Conservation (phyloP, 1,140 invertebrate genomes). For the Trinorchestia longiramus region DNA sequence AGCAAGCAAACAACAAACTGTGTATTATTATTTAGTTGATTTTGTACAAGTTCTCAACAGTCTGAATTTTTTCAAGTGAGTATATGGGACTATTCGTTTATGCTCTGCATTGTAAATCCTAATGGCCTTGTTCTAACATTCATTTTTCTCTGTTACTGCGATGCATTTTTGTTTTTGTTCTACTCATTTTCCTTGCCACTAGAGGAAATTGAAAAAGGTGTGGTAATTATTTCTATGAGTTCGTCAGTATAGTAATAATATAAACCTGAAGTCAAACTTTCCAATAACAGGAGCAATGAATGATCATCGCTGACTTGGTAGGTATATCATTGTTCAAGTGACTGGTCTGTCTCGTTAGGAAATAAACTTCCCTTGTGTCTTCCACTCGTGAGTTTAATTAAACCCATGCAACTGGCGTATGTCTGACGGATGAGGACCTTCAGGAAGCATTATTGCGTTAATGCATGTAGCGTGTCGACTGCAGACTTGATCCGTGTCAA, state of each 20-base stretch:
- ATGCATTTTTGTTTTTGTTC: not conserved
- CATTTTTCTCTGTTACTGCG: not conserved
- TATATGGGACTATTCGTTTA: not conserved
- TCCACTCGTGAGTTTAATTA: not conserved
- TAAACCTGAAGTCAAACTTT: too few relatives aligned
- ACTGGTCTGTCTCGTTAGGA: not conserved
- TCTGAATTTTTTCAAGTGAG: not conserved
- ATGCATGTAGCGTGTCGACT: not conserved
- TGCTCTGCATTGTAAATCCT: not conserved
- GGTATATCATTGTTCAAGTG: not conserved
- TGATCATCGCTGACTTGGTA: not conserved
- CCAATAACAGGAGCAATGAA: not conserved
- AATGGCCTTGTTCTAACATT: not conserved
- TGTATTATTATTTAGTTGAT: too few relatives aligned
- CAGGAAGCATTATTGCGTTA: not conserved
- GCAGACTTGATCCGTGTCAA: not conserved
- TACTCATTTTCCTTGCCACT: not conserved
- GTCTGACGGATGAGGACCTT: not conserved
- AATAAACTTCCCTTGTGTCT: not conserved
- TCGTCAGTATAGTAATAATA: not conserved
- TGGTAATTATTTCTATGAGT: not conserved
- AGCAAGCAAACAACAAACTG: too few relatives aligned
- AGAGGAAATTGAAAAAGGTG: not conserved
- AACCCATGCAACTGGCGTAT: not conserved
- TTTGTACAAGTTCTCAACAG: not conserved